Conservation (phyloP, 30 jellyfish, hydroid and myxozoan genomes). For the Clytia hemisphaerica region DNA sequence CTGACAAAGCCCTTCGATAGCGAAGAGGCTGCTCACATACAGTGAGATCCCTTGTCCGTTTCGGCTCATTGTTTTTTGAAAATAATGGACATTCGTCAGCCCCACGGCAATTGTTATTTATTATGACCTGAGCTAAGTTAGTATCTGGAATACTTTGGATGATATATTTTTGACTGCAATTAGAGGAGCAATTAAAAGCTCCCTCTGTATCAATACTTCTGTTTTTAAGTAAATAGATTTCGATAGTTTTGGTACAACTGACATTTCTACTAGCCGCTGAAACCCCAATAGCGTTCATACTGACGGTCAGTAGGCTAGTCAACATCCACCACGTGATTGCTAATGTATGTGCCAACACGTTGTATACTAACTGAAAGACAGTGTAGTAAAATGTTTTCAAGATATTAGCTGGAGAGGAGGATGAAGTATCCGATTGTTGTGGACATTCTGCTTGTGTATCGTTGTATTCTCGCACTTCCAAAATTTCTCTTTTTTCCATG, state of each 20-base stretch:
- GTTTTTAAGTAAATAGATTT: neutral
- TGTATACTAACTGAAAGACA: neutral
- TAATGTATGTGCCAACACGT: no score
- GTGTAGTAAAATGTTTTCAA: no score
- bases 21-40: conserved; percentile 9
- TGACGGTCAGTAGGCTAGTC: neutral
- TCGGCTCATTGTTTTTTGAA: conserved; percentile 11
- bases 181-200: neutral
- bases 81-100: neutral
- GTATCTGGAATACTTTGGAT: neutral
- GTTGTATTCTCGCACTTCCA: neutral
- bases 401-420: conserved; percentile 18
- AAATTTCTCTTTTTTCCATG: neutral
- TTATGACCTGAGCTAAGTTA: neutral
- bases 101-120: neutral
- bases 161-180: neutral
- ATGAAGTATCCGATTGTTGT: conserved; percentile 7
- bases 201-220: neutral
- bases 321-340: no score
- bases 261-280: neutral
- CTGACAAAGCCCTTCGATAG: neutral
- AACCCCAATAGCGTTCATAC: neutral
- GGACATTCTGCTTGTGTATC: conserved; percentile 67
- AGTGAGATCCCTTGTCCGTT: neutral
- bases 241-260: neutral